Percentiles rank a stretch among this genome's conserved stretches.
Conservation (phyloP, 2,797 vertebrate species). For the Ctenopoma multispine region DNA sequence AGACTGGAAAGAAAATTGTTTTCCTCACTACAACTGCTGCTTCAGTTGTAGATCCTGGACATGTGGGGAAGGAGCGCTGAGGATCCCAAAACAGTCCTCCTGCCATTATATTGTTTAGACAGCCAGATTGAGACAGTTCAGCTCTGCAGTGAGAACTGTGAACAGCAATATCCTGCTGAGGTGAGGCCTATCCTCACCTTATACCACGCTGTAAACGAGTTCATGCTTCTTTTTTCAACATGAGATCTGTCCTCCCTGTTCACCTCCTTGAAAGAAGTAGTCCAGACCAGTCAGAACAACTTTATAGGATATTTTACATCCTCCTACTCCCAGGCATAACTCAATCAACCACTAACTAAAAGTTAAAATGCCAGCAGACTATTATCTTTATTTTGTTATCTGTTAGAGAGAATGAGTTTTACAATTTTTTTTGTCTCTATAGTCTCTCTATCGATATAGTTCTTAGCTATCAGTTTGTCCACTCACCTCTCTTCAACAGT, state of each 20-base stretch:
- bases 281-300: background rate
- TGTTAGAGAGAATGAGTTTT: background rate
- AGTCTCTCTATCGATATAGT: too few species aligned
- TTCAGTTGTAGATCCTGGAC: conserved; percentile 13
- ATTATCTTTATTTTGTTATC: background rate
- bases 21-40: conserved; percentile 24
- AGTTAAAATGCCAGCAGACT: conserved; percentile 3
- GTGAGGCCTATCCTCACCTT: conserved; percentile 26
- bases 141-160: conserved; percentile 22
- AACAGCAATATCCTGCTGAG: conserved; percentile 29
- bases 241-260: conserved; percentile 8
- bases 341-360: conserved; percentile 30
- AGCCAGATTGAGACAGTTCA: conserved; percentile 48
- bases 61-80: conserved; percentile 25
- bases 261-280: background rate
- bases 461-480: conserved; percentile 15
- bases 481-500: conserved; percentile 24
- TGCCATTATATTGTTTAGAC: conserved; percentile 35
- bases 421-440: background rate
- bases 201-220: conserved; percentile 22
- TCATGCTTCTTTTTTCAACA: conserved; percentile 13
- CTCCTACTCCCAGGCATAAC: background rate
- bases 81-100: conserved; percentile 26
- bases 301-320: conserved; percentile 7
- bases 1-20: conserved; percentile 20